Percentiles rank a stretch among this genome's conserved stretches.
Evolutionary conservation across 23 tunicate genomes (phyloP).

Genomic region (Ascidia mentula): DNA sequence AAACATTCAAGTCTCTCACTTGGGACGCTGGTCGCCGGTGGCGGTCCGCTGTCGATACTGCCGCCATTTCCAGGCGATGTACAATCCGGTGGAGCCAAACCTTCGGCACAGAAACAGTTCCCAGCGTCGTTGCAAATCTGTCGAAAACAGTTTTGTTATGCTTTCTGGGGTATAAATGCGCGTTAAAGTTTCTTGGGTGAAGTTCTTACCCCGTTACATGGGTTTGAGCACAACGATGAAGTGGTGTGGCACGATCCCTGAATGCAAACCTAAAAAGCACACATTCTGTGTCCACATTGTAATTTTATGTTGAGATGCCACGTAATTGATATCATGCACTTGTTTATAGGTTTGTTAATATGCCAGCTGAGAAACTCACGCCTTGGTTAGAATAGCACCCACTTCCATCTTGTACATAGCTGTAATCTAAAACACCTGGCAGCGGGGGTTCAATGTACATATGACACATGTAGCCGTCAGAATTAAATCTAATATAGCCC

Average conservation of each 20-base stretch:
- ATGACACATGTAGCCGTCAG: background rate
- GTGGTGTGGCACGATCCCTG: too few species aligned
- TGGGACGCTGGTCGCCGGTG: background rate
- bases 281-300: too few species aligned
- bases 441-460: background rate
- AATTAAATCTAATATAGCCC: background rate
- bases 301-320: too few species aligned
- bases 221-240: background rate
- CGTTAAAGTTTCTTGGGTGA: too few species aligned
- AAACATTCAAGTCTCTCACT: background rate
- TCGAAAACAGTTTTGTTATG: too few species aligned
- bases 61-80: background rate
- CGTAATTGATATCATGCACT: too few species aligned
- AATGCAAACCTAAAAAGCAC: too few species aligned
- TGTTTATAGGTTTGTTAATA: too few species aligned
- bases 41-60: background rate
- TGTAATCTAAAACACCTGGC: background rate
- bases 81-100: background rate
- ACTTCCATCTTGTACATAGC: background rate
- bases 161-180: too few species aligned
- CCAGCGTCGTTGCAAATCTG: constrained; percentile 9
- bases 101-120: background rate
- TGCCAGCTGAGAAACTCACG: background rate
- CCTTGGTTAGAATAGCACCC: background rate
- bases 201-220: constrained; percentile 11